Percentiles rank a stretch among this genome's conserved stretches.
These are phyloP conservation scores for Chaetops frenatus DNA, from an alignment of 2,113 vertebrate genomes.

Conservation along the genomic window DNA sequence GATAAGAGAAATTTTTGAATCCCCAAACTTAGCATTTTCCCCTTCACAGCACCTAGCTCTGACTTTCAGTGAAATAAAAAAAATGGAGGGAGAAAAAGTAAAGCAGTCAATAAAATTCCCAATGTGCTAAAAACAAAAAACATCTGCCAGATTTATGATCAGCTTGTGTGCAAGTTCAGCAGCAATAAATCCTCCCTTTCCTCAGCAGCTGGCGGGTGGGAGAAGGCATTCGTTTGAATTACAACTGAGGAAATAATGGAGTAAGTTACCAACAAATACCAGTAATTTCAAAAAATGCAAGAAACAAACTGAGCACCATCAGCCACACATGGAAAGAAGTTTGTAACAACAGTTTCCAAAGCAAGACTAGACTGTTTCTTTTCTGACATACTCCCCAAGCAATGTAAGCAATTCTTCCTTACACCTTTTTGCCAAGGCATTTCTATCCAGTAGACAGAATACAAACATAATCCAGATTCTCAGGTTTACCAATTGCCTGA, in stretches of 20 bases:
- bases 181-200: conserved; percentile 47
- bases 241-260: conserved; percentile 10
- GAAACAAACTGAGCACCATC: not conserved
- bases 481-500: not conserved
- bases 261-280: conserved; percentile 1
- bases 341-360: not conserved
- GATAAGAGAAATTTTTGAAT: conserved; percentile 2
- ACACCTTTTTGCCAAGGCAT: not conserved
- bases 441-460: not conserved
- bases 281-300: not conserved
- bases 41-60: not conserved
- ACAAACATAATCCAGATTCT: not conserved
- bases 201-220: not conserved
- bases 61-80: not conserved
- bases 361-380: not conserved
- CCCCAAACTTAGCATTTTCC: conserved; percentile 24
- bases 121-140: conserved; percentile 41
- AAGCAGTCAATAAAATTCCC: conserved; percentile 45
- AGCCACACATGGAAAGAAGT: not conserved
- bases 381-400: not conserved
- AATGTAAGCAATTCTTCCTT: not conserved
- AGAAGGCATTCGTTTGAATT: not conserved
- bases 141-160: conserved; percentile 62
- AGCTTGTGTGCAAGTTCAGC: conserved; percentile 32
- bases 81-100: not conserved